These are phyloP conservation scores for Machimus atricapillus DNA, from an alignment of 2,888 invertebrate species.

Conservation along the genomic window DNA sequence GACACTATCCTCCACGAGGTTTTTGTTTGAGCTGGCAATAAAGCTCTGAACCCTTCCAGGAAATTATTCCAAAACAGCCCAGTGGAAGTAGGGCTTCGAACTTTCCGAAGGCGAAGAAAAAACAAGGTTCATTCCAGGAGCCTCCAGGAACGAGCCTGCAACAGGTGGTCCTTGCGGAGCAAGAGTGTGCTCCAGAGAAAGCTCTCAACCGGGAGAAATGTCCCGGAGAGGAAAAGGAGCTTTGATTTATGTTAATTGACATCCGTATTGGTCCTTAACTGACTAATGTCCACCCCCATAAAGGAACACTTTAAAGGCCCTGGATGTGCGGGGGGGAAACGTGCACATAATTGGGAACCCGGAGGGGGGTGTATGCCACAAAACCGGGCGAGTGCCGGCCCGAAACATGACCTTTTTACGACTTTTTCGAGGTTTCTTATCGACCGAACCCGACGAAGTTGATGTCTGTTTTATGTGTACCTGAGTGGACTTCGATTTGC, in stretches of 20 bases:
- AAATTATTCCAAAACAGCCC: neutral
- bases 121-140: neutral
- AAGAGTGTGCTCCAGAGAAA: neutral
- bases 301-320: neutral
- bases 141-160: neutral
- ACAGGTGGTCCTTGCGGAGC: neutral
- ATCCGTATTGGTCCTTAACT: conserved; percentile 25
- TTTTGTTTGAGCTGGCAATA: neutral
- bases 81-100: neutral
- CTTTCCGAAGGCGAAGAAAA: neutral
- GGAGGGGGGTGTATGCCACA: neutral
- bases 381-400: neutral
- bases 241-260: conserved; percentile 37
- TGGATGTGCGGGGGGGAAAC: neutral
- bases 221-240: conserved; percentile 19
- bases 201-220: neutral
- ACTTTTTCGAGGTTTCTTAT: conserved; percentile 17
- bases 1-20: neutral
- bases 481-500: conserved; percentile 17
- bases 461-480: conserved; percentile 14
- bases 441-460: neutral
- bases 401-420: neutral
- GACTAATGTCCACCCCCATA: conserved; percentile 15
- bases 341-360: neutral
- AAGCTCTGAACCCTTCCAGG: neutral